Percentiles rank a stretch among this genome's conserved stretches.
These are phyloP conservation scores for Papilio polytes DNA, from an alignment of 1,140 invertebrate genomes.

Conservation along the genomic window DNA sequence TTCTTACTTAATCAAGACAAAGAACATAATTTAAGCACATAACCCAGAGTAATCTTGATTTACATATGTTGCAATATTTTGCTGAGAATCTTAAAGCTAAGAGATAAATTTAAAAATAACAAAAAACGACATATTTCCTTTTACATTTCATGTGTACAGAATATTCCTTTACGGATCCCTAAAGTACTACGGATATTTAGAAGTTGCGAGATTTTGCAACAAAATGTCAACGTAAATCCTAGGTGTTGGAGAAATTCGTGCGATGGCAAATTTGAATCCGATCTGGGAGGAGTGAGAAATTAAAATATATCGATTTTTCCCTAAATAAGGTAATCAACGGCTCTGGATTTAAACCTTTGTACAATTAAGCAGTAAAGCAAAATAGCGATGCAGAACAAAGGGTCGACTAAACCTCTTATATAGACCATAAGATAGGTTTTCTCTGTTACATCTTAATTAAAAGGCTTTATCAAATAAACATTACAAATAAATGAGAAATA, in stretches of 20 bases:
- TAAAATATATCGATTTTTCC: neutral
- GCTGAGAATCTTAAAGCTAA: no score
- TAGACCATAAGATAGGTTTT: neutral
- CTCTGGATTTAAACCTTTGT: neutral
- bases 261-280: neutral
- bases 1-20: no score
- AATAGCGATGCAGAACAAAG: neutral
- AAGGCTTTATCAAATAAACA: neutral
- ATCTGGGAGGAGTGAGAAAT: neutral
- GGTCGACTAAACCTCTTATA: neutral
- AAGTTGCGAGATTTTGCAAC: neutral
- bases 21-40: no score
- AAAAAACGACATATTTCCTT: no score
- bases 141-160: no score
- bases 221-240: neutral
- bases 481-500: neutral
- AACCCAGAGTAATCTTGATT: no score
- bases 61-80: no score
- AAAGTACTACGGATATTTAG: neutral
- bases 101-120: no score
- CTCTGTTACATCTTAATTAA: neutral
- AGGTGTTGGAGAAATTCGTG: neutral
- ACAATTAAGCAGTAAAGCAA: no score
- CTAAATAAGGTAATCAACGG: neutral
- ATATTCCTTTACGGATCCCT: neutral